A percentile compares a stretch with the other conserved stretches of the same genome.
Conservation (phyloP, 2,797 vertebrate species). For the Esox masquinongy region DNA sequence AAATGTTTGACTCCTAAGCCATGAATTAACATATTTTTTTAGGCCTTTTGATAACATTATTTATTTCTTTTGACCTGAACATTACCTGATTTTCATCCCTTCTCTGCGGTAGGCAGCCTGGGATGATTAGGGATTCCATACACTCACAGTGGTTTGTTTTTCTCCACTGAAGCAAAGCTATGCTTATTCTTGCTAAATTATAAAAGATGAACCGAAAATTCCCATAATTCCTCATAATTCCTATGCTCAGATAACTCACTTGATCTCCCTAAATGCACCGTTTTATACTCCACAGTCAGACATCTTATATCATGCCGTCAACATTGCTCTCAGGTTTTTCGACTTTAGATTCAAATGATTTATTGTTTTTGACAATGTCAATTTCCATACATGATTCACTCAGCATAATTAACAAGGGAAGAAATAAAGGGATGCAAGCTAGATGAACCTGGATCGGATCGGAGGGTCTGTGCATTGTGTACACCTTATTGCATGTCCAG, state of each 20-base stretch:
- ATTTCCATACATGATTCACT: slow-evolving; percentile 44
- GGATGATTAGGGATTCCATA: neutral
- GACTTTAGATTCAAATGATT: slow-evolving; percentile 19
- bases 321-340: slow-evolving; percentile 24
- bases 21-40: slow-evolving; percentile 3
- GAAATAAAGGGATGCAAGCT: neutral
- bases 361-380: slow-evolving; percentile 9
- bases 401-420: slow-evolving; percentile 35
- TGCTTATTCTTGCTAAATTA: slow-evolving; percentile 10
- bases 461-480: neutral
- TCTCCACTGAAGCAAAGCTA: slow-evolving; percentile 4
- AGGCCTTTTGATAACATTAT: slow-evolving; percentile 43
- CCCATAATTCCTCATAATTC: neutral
- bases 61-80: neutral
- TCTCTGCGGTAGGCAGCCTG: neutral
- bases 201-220: slow-evolving; percentile 2
- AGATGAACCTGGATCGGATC: neutral
- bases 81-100: neutral
- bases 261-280: slow-evolving; percentile 19
- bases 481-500: neutral
- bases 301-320: slow-evolving; percentile 3
- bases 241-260: neutral
- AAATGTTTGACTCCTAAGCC: neutral
- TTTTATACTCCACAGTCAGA: slow-evolving; percentile 4
- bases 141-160: neutral